Base-by-base conservation (phyloP, 1,140 invertebrate genomes). In the Drosophila nasuta region DNA sequence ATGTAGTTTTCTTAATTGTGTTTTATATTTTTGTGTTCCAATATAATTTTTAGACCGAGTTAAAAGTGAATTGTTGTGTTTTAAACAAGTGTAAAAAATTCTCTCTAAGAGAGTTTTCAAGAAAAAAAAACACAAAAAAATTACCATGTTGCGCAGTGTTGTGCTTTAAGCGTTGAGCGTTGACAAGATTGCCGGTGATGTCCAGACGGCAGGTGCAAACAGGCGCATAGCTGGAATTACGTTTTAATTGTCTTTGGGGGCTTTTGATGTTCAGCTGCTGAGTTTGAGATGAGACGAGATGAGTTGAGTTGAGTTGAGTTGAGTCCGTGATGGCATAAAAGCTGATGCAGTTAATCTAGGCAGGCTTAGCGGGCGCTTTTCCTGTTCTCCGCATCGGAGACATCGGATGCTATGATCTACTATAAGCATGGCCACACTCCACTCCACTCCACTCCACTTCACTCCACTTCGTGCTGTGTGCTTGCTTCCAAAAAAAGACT, bases 121-220 rank as follows among this genome's bases (percentile, higher is more conserved):
- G 3, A n/a, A n/a, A 3, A 25, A 25, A 3, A 25, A 25, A 0
- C 20, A 1, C 7, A 10, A 41, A 43, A 7, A 11, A 1, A 1
- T 4, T n/a, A n/a, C 11, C 5, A 43, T 48, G 59, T 15, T 38
- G 67, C 0, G 33, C 28, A 77, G 68, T 81, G 81, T 74, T 60
- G 43, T 35, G 35, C 64, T 70, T 51, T 33, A 30, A 48, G 5
- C 64, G 74, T 51, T 33, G 38, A 48, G 5, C 49, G 77, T 72
- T 85, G 77, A 81, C 81, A 77, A 74, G 57, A 51, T 63, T 75
- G 73, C 63, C 56, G 75, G 35, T 79, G 81, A 85, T 85, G 79
- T 70, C 54, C 79, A 63, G 74, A 43, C 81, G 77, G 81, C 81
- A 85, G 81, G 81, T 85, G 81, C 81, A 85, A 85, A 65, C 77